Conservation (phyloP, 2,888 invertebrate genomes). For the Alviniconcha strummeri region DNA sequence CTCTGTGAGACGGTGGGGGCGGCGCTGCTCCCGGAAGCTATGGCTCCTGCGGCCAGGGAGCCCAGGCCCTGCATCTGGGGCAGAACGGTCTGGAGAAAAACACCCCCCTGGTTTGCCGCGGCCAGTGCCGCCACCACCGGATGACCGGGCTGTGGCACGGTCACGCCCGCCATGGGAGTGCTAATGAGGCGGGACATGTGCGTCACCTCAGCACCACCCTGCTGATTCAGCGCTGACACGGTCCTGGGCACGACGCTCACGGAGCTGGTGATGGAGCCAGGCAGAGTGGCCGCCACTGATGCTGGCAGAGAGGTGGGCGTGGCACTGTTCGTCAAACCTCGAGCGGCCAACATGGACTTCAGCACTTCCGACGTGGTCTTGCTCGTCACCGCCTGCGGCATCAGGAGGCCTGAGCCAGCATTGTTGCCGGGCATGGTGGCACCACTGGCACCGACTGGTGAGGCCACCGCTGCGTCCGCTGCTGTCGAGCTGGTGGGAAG, state of each 20-base stretch:
- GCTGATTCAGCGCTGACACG: constrained; percentile 1
- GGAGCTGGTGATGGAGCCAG: not conserved
- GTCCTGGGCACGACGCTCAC: not conserved
- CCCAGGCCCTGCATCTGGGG: constrained; percentile 23
- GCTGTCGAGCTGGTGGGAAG: not conserved
- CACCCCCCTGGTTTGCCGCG: too few species aligned
- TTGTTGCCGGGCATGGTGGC: not conserved
- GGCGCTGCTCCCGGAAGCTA: not conserved
- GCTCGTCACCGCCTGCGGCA: constrained; percentile 5
- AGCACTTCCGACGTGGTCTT: constrained; percentile 20
- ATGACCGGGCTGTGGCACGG: too few species aligned
- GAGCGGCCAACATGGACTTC: constrained; percentile 28
- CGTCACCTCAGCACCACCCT: not conserved
- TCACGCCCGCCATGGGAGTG: not conserved
- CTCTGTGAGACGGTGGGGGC: not conserved
- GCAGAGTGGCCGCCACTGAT: not conserved
- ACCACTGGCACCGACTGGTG: not conserved
- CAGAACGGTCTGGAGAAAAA: too few species aligned
- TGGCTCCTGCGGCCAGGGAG: constrained; percentile 7
- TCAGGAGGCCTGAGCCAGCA: not conserved
- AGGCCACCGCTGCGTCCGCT: not conserved
- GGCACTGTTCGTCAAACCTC: constrained; percentile 18
- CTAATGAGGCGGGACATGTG: constrained; percentile 11
- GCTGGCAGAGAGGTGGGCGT: constrained; percentile 10
- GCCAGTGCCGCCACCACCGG: too few species aligned